Conservation (phyloP, 2,888 invertebrate species). For the Hedychridium roseum region DNA sequence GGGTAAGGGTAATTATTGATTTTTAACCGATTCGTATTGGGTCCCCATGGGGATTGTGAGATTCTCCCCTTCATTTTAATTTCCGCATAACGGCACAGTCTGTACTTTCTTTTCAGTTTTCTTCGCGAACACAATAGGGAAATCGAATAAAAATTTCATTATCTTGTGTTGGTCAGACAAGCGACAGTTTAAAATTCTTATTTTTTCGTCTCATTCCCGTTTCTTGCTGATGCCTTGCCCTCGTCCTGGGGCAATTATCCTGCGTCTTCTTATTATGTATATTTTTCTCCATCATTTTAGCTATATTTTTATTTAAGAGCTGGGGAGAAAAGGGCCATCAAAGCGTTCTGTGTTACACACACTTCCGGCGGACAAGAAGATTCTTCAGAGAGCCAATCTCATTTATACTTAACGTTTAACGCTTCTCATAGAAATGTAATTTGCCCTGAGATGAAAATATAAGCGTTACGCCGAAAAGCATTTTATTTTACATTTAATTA, state of each 20-base stretch:
- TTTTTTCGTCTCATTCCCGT: slow-evolving; percentile 15
- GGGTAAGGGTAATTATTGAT: slow-evolving; percentile 50
- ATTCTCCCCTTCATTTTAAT: slow-evolving; percentile 46
- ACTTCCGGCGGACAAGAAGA: slow-evolving; percentile 33
- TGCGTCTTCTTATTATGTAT: not conserved
- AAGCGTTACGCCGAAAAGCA: too few relatives aligned
- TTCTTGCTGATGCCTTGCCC: slow-evolving; percentile 5
- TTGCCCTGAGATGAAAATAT: too few relatives aligned
- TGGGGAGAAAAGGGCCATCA: slow-evolving; percentile 12
- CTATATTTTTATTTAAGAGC: slow-evolving; percentile 1
- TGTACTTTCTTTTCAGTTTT: too few relatives aligned
- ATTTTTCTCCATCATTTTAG: not conserved
- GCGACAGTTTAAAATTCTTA: slow-evolving; percentile 31
- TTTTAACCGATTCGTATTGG: slow-evolving; percentile 39
- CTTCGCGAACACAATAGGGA: slow-evolving; percentile 12
- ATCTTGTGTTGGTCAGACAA: slow-evolving; percentile 22
- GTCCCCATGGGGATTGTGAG: slow-evolving; percentile 40
- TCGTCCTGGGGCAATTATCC: not conserved
- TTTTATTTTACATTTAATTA: too few relatives aligned
- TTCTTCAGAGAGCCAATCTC: slow-evolving; percentile 48
- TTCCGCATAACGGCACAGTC: slow-evolving; percentile 29
- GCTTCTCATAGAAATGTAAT: slow-evolving; percentile 39
- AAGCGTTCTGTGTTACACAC: slow-evolving; percentile 10
- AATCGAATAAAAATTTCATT: slow-evolving; percentile 34
- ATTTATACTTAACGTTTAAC: slow-evolving; percentile 35